A percentile compares a stretch with the other conserved stretches of the same genome.
Evolutionary conservation across 2,113 vertebrate species (phyloP).

Genomic region (Lamprotornis superbus): DNA sequence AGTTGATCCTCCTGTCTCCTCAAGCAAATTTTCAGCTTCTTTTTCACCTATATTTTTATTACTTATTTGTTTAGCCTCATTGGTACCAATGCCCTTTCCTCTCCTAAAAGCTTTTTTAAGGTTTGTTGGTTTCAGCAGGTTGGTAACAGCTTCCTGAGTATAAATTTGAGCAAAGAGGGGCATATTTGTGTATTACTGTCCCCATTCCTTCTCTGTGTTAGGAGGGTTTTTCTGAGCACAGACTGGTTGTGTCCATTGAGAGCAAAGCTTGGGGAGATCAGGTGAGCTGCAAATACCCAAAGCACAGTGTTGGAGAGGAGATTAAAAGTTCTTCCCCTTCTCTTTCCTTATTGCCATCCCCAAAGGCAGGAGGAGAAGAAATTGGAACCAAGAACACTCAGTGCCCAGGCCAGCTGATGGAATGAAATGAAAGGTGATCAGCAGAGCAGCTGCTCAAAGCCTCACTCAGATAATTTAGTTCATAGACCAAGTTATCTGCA

Average conservation of each 20-base stretch:
- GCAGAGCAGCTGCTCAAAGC: not conserved
- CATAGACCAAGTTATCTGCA: not conserved
- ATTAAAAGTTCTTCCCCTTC: not conserved
- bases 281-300: not conserved
- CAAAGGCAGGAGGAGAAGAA: not conserved
- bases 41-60: not conserved
- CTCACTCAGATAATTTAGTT: not conserved
- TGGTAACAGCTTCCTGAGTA: not conserved
- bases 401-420: not conserved
- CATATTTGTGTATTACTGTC: not conserved
- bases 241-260: not conserved
- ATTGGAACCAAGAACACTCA: not conserved
- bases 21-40: not conserved
- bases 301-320: not conserved
- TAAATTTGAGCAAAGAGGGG: not conserved
- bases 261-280: not conserved
- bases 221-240: not conserved
- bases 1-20: not conserved
- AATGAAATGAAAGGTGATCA: not conserved
- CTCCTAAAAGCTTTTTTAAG: not conserved
- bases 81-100: not conserved
- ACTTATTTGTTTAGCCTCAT: not conserved
- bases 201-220: not conserved
- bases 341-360: not conserved
- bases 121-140: not conserved